Evolutionary conservation across 2,797 vertebrate genomes (phyloP), one percentile per base, ranked within the genome.

Genomic region (Melanotaenia boesemani): DNA sequence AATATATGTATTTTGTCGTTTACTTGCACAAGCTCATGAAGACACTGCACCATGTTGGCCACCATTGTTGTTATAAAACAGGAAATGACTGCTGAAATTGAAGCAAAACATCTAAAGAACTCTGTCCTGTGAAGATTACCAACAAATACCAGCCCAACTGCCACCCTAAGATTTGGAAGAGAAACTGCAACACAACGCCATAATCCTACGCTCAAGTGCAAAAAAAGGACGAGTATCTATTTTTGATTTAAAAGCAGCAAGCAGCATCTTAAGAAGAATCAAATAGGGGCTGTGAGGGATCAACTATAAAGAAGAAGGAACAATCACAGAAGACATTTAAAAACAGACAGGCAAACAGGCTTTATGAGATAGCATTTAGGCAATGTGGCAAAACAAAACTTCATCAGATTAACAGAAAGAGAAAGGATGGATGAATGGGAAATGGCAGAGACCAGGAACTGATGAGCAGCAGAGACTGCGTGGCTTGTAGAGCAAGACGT

Each of bases 331-430:
- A 60, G 65, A 65, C 20, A 6, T 26, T 76, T 66, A 7, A 75
- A 73, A 82, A 58, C 28, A 59, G 52, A 76, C 39, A n/a, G 34
- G n/a, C 46, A 30, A 15, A 9, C 20, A 1, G 55, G 76, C 30
- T 58, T 85, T 70, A 55, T 65, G 52, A 72, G 70, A 79, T 75
- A 70, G 13, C 46, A 74, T 76, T 81, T 74, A 82, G 55, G 72
- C 46, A 57, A 60, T 62, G 57, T 72, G 28, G 63, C 41, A 56
- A 80, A 82, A 77, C 58, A 74, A 74, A 84, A 79, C 9, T 20
- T 77, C 0, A 10, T 63, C 1, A 22, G 61, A 44, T 69, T 67
- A 69, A 73, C 65, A 37, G 60, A 44, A 54, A 72, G 65, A 63
- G 28, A 30, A 30, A 30, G 28, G 28, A 30, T 30, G 28, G 28